phyloP scores from a whole-genome alignment of 1,140 invertebrate species.

The Zaprionus inermis region DNA sequence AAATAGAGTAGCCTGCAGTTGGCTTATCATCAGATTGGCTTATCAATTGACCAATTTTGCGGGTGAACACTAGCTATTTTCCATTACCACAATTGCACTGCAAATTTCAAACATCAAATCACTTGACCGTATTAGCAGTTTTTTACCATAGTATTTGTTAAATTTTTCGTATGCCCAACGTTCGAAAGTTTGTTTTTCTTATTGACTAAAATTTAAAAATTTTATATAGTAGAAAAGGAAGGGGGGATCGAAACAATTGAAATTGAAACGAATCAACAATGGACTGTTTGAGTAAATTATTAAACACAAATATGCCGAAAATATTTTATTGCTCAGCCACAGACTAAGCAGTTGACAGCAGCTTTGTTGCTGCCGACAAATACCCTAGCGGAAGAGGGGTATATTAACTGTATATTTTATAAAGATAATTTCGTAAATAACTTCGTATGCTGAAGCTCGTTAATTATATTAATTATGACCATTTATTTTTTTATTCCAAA shows the following conservation, averaged over 20 bases:
- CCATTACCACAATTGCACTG: not conserved
- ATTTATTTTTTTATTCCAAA: not conserved
- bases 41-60: constrained; percentile 19
- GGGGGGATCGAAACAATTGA: constrained; percentile 16
- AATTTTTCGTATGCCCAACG: too few species aligned
- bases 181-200: too few species aligned
- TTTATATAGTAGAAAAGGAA: not conserved
- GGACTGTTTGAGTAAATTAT: constrained; percentile 62
- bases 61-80: not conserved
- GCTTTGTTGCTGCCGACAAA: constrained; percentile 63
- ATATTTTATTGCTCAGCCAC: constrained; percentile 54
- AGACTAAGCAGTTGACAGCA: constrained; percentile 49
- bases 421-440: not conserved
- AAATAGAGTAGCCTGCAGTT: constrained; percentile 44
- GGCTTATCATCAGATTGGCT: constrained; percentile 44
- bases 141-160: not conserved
- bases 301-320: constrained; percentile 74
- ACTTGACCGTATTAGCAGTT: too few species aligned
- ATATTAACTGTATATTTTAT: not conserved
- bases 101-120: not conserved
- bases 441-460: too few species aligned
- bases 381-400: not conserved
- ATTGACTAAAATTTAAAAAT: not conserved
- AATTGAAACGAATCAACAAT: constrained; percentile 69
- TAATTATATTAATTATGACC: too few species aligned